These are phyloP conservation scores for Chrysemys picta DNA, from an alignment of 2,113 vertebrate species.

Conservation along the genomic window DNA sequence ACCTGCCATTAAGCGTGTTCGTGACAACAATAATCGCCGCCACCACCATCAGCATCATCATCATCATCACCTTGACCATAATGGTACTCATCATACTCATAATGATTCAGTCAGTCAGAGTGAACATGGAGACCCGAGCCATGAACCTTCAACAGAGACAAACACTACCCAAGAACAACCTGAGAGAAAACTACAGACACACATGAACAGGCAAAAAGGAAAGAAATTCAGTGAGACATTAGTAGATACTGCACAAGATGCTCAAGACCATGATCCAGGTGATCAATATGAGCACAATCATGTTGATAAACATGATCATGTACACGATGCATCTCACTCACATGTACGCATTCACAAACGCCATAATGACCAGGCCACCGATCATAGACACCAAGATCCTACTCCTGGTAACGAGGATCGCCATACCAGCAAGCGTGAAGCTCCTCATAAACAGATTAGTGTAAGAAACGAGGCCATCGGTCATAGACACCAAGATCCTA, in stretches of 20 bases:
- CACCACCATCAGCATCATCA: slow-evolving; percentile 64
- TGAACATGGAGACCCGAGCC: slow-evolving; percentile 72
- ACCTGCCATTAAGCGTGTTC: slow-evolving; percentile 61
- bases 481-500: slow-evolving; percentile 69
- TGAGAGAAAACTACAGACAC: slow-evolving; percentile 75
- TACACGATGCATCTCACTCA: slow-evolving; percentile 46
- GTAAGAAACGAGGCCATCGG: slow-evolving; percentile 38
- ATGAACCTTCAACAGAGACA: slow-evolving; percentile 73
- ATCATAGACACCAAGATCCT: slow-evolving; percentile 68
- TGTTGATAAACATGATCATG: slow-evolving; percentile 73
- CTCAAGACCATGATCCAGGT: slow-evolving; percentile 49
- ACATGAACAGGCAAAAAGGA: slow-evolving; percentile 77
- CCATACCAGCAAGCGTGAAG: slow-evolving; percentile 78
- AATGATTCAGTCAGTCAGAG: slow-evolving; percentile 64
- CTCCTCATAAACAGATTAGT: slow-evolving; percentile 66
- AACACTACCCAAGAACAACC: slow-evolving; percentile 81
- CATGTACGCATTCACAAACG: slow-evolving; percentile 60
- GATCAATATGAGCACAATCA: slow-evolving; percentile 78
- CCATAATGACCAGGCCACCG: slow-evolving; percentile 1
- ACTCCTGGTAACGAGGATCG: not conserved
- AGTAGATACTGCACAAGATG: slow-evolving; percentile 55
- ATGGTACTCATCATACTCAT: slow-evolving; percentile 67
- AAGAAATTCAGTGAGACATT: slow-evolving; percentile 79
- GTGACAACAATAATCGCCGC: slow-evolving; percentile 65
- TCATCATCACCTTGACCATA: slow-evolving; percentile 72